Base-by-base conservation (phyloP, 2,797 vertebrate species). In the Microctenopoma lineatum region DNA sequence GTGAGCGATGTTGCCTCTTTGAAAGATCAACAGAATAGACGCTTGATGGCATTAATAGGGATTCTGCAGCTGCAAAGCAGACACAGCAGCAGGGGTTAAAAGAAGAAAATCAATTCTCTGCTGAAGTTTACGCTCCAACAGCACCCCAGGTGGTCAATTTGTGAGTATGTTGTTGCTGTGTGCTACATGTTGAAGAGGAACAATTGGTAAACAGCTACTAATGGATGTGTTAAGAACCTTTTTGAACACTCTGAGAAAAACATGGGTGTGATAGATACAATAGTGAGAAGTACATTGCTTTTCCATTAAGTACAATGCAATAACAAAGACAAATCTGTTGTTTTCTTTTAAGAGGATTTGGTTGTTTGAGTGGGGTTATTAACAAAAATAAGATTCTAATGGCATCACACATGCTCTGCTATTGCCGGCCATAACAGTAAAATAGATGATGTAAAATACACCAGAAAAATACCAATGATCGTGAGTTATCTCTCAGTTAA, bases 1-100 rank as follows among this genome's bases (percentile, higher is more conserved):
- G 39, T 75, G 73, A 78, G 64, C 76, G 77, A 81, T 72, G 79
- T 64, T 66, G 41, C 69, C 50, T 76, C 78, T 81, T 84, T 89
- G 80, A 87, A 74, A 84, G 86, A 87, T 89, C 75, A 83, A 86
- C 83, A 85, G 69, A 81, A 84, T 42, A 78, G 79, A 78, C 80
- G 65, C 73, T 71, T 73, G 61, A 90, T 83, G 82, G 72, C 76
- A 75, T 84, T 78, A 86, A 87, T 79, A 84, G 79, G 75, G 60
- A 32, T 47, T 59, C 57, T 59, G 70, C 64, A 72, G 80, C 79
- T 67, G 71, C 75, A 66, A 29, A 82, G 66, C 29, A 79, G 62
- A 69, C 44, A 58, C 47, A 64, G 34, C 55, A 61, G 70, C 57
- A 59, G 58, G 47, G 56, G 47, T 41, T 21, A 68, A 68, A 62